phyloP scores from a whole-genome alignment of 1,140 invertebrate species.

The Tetramorium simillimum region DNA sequence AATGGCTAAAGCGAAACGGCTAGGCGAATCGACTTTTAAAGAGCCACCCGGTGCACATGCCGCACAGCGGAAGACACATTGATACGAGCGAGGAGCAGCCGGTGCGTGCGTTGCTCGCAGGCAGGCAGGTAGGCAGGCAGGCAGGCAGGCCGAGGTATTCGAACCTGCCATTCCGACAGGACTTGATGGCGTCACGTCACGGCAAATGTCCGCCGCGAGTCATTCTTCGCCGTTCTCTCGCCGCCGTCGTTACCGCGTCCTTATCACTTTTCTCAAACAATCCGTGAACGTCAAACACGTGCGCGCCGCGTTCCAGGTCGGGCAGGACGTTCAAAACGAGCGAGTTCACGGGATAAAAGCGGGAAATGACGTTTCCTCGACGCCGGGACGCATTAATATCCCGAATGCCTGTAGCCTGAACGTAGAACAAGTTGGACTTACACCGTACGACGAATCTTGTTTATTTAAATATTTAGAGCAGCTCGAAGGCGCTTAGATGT shows the following conservation, averaged over 20 bases:
- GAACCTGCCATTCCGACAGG: slow-evolving; percentile 49
- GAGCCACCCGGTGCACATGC: slow-evolving; percentile 41
- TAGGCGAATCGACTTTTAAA: slow-evolving; percentile 54
- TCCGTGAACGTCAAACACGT: slow-evolving; percentile 20
- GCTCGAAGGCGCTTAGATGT: neutral
- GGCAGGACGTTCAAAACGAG: neutral
- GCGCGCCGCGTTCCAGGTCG: neutral
- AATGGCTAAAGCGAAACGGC: slow-evolving; percentile 24
- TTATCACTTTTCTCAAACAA: slow-evolving; percentile 55
- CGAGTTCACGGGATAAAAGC: neutral
- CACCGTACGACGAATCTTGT: neutral
- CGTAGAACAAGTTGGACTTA: neutral
- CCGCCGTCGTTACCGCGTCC: slow-evolving; percentile 3
- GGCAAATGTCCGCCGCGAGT: slow-evolving; percentile 34
- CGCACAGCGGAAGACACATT: slow-evolving; percentile 27
- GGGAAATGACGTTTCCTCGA: neutral
- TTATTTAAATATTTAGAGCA: neutral
- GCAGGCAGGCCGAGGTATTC: slow-evolving; percentile 21
- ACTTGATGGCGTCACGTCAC: slow-evolving; percentile 52
- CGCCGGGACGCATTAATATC: neutral
- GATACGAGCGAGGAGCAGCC: slow-evolving; percentile 34
- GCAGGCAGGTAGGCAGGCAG: slow-evolving; percentile 26
- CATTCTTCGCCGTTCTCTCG: slow-evolving; percentile 23
- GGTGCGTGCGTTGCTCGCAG: slow-evolving; percentile 45
- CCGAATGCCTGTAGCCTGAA: neutral